phyloP scores from a whole-genome alignment of 2,113 vertebrate species.

The Zosterops lateralis region DNA sequence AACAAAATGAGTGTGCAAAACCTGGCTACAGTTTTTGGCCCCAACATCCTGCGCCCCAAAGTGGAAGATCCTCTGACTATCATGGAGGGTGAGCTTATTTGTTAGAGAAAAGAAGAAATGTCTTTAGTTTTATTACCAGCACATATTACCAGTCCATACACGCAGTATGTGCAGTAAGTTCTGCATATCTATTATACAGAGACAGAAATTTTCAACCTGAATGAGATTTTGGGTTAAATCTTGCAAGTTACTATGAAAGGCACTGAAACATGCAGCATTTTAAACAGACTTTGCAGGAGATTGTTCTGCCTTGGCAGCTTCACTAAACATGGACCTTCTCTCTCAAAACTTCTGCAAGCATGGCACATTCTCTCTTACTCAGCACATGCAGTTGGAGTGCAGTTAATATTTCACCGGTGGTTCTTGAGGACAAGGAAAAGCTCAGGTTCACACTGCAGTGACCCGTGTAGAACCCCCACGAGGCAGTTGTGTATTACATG shows the following conservation, averaged over 20 bases:
- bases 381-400: background rate
- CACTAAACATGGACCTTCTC: background rate
- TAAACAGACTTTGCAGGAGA: background rate
- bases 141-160: background rate
- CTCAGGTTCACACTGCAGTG: background rate
- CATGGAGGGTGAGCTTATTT: constrained; percentile 87
- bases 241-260: background rate
- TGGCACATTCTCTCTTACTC: background rate
- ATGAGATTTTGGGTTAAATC: background rate
- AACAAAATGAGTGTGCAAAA: constrained; percentile 99
- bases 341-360: background rate
- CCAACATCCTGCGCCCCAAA: constrained; percentile 94
- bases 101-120: background rate
- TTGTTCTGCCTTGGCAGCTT: background rate
- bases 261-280: background rate
- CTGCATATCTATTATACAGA: background rate
- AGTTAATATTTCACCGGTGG: background rate
- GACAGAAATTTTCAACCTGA: background rate
- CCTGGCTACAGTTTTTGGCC: constrained; percentile 94
- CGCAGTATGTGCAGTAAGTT: background rate
- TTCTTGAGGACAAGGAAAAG: background rate
- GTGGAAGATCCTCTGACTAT: constrained; percentile 94
- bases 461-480: background rate
- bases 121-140: background rate
- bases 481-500: background rate